Percentiles rank a stretch among this genome's conserved stretches.
These are phyloP conservation scores for Laticauda colubrina DNA, from an alignment of 2,113 vertebrate species.

Conservation along the genomic window DNA sequence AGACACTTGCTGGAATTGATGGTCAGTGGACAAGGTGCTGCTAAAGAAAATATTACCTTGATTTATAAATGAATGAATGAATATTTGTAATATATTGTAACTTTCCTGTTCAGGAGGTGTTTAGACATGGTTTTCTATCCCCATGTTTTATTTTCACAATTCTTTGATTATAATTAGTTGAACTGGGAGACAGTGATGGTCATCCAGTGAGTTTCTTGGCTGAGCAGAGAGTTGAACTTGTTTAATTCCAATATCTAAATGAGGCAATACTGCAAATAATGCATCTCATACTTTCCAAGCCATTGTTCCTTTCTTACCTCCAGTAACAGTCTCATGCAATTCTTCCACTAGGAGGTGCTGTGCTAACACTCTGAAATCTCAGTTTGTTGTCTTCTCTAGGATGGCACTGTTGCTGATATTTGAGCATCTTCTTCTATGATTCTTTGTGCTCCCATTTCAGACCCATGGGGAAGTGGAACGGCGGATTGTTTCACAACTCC, in stretches of 20 bases:
- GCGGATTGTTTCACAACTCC: slow-evolving; percentile 94
- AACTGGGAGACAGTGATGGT: neutral
- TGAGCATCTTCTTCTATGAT: neutral
- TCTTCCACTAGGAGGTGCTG: neutral
- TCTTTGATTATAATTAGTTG: neutral
- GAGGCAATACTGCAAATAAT: neutral
- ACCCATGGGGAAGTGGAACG: slow-evolving; percentile 97
- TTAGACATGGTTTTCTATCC: neutral
- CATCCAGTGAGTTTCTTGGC: neutral
- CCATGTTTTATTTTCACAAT: neutral
- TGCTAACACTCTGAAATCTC: neutral
- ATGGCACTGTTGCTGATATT: neutral
- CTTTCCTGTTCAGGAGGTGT: neutral
- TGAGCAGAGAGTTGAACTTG: neutral
- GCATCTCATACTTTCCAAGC: neutral
- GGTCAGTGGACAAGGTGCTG: neutral
- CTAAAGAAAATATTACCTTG: neutral
- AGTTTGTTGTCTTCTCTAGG: neutral
- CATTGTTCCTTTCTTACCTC: too few species aligned
- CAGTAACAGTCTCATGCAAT: neutral
- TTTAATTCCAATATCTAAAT: neutral
- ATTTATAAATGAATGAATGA: neutral
- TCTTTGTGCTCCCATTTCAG: slow-evolving; percentile 57
- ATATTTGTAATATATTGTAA: neutral
- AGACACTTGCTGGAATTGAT: neutral